Evolutionary conservation across 2,113 vertebrate genomes (phyloP).

Genomic region (Daboia siamensis): DNA sequence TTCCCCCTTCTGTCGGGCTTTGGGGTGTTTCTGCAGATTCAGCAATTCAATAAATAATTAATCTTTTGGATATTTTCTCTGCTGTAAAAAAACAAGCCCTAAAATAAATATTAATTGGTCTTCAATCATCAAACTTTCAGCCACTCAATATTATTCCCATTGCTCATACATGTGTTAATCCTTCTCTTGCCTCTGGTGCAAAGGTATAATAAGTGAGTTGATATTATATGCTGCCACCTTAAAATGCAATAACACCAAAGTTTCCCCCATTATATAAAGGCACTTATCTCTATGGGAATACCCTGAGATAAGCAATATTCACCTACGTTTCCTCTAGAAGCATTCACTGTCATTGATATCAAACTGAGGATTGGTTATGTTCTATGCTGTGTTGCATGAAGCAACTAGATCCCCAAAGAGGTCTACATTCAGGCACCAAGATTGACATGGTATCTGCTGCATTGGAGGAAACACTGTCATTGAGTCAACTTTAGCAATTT

Average conservation of each 20-base stretch:
- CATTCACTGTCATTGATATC: not conserved
- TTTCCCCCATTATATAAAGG: constrained; percentile 42
- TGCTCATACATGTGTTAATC: constrained; percentile 64
- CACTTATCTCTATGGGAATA: constrained; percentile 53
- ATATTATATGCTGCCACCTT: constrained; percentile 56
- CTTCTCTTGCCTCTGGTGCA: constrained; percentile 56
- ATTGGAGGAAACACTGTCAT: not conserved
- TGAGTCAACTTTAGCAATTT: not conserved
- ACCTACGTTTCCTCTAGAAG: constrained; percentile 15
- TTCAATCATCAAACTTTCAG: constrained; percentile 69
- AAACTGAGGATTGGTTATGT: not conserved
- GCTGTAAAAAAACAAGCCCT: constrained; percentile 69
- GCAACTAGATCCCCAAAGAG: not conserved
- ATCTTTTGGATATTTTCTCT: constrained; percentile 69
- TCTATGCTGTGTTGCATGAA: not conserved
- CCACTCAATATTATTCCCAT: constrained; percentile 34
- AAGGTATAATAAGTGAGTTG: constrained; percentile 59
- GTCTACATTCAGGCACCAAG: not conserved
- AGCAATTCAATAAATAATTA: constrained; percentile 77
- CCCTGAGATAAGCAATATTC: constrained; percentile 42
- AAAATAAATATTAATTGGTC: constrained; percentile 75
- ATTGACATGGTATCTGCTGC: not conserved
- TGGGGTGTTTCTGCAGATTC: constrained; percentile 51
- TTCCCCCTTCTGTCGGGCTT: not conserved
- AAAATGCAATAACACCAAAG: constrained; percentile 50